A percentile compares a stretch with the other conserved stretches of the same genome.
These are phyloP conservation scores for Synergus laeviventris DNA, from an alignment of 2,888 invertebrate genomes.

Conservation along the genomic window DNA sequence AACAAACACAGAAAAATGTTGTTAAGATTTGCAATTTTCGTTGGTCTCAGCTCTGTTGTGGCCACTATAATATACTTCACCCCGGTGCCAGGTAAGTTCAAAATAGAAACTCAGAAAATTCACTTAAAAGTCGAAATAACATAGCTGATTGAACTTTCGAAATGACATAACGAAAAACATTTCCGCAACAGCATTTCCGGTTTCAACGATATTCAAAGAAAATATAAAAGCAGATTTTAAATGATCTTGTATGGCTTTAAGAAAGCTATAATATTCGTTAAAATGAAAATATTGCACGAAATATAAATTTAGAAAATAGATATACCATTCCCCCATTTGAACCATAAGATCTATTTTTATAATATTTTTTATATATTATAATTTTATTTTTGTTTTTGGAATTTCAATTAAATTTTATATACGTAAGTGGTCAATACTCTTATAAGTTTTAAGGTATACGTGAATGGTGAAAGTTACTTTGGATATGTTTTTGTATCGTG, in stretches of 20 bases:
- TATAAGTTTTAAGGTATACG: neutral
- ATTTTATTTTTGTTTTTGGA: neutral
- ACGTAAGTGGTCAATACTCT: no score
- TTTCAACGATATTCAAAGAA: neutral
- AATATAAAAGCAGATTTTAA: neutral
- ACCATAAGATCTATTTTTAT: neutral
- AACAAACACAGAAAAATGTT: conserved; percentile 69
- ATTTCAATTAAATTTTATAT: neutral
- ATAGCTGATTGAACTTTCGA: neutral
- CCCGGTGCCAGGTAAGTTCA: conserved; percentile 82
- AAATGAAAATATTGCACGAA: neutral
- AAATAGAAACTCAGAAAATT: neutral
- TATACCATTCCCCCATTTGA: neutral
- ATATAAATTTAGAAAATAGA: no score
- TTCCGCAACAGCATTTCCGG: neutral
- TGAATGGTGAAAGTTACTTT: neutral
- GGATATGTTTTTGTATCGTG: neutral
- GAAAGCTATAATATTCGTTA: neutral
- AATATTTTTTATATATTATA: neutral
- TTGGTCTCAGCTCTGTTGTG: conserved; percentile 82
- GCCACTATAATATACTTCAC: conserved; percentile 84
- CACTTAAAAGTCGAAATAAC: neutral
- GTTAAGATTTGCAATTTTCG: conserved; percentile 82
- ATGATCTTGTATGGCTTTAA: neutral
- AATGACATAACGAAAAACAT: neutral